These are phyloP conservation scores for Anoncus sp. DNA, from an alignment of 2,888 invertebrate genomes.

Conservation along the genomic window DNA sequence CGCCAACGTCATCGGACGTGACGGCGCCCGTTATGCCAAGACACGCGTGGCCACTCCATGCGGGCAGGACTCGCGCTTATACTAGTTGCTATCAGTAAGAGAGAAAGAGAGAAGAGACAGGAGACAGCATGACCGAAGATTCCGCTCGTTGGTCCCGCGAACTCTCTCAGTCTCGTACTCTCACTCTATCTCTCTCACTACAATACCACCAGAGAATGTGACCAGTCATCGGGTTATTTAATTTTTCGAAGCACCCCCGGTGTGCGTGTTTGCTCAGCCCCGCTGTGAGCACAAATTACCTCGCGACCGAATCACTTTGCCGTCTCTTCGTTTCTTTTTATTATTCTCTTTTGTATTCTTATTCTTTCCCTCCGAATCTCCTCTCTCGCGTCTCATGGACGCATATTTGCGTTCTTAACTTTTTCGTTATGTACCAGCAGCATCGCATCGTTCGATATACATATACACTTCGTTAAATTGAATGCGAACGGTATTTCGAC, in stretches of 20 bases:
- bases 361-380: constrained; percentile 53
- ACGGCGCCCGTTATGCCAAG: constrained; percentile 68
- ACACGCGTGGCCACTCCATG: constrained; percentile 58
- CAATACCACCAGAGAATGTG: constrained; percentile 84
- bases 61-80: constrained; percentile 53
- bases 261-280: constrained; percentile 86
- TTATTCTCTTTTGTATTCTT: constrained; percentile 46
- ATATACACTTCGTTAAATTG: constrained; percentile 14
- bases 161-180: constrained; percentile 30
- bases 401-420: constrained; percentile 52
- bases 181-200: constrained; percentile 29
- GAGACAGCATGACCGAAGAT: constrained; percentile 53
- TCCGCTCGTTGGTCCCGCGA: constrained; percentile 43
- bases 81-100: constrained; percentile 41
- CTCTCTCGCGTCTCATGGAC: constrained; percentile 44
- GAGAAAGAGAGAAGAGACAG: constrained; percentile 22
- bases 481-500: constrained; percentile 28
- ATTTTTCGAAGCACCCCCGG: constrained; percentile 83
- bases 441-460: constrained; percentile 8
- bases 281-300: constrained; percentile 87
- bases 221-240: constrained; percentile 87
- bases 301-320: constrained; percentile 84
- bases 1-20: constrained; percentile 69
- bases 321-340: constrained; percentile 51
- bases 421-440: constrained; percentile 59